A percentile compares a stretch with the other conserved stretches of the same genome.
Conservation (phyloP, 2,797 vertebrate species). For the Sebastes nivosus region DNA sequence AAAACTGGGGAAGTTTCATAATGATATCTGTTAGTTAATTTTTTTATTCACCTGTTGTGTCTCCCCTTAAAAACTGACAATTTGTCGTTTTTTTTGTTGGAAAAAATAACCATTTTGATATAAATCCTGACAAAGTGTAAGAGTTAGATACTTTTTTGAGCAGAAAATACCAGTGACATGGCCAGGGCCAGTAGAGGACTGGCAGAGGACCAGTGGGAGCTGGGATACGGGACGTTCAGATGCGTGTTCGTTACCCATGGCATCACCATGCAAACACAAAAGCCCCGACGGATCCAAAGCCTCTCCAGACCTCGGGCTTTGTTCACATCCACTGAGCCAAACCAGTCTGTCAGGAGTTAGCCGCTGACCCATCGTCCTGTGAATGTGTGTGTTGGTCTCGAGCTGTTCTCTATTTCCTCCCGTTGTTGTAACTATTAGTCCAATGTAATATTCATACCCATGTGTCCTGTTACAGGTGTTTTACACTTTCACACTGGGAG, state of each 20-base stretch:
- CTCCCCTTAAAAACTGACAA: too few relatives aligned
- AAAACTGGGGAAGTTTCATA: too few relatives aligned
- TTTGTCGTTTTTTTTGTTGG: not conserved
- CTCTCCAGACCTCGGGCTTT: constrained; percentile 54
- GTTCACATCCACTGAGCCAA: constrained; percentile 65
- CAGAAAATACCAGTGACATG: too few relatives aligned
- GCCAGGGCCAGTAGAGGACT: not conserved
- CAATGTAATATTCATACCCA: not conserved
- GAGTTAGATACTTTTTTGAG: not conserved
- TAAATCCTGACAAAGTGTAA: not conserved
- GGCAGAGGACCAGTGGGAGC: constrained; percentile 28
- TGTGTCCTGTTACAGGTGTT: not conserved
- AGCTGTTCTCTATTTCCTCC: not conserved
- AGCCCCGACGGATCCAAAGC: constrained; percentile 42
- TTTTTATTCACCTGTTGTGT: too few relatives aligned
- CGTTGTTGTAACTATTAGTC: not conserved
- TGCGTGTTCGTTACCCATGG: constrained; percentile 52
- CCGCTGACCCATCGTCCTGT: not conserved
- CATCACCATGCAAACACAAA: constrained; percentile 57
- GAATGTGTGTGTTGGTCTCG: not conserved
- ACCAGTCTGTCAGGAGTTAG: constrained; percentile 40
- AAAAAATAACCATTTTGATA: not conserved
- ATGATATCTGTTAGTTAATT: too few relatives aligned
- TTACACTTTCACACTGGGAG: not conserved
- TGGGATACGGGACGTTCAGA: constrained; percentile 28